Conservation (phyloP, 2,888 invertebrate genomes). For the Entomobrya multifasciata region DNA sequence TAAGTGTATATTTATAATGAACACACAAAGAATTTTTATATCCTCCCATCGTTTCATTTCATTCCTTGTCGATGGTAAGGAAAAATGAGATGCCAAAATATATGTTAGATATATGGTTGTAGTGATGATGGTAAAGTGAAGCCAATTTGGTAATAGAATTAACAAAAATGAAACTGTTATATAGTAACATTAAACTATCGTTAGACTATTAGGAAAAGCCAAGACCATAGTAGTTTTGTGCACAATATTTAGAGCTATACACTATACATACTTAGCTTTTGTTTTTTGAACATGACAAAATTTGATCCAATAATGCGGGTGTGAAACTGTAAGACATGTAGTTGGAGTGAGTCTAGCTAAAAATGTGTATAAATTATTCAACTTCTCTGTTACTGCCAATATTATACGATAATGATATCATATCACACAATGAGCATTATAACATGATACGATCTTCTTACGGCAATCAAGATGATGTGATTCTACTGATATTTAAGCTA, state of each 20-base stretch:
- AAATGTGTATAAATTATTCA: slow-evolving; percentile 1
- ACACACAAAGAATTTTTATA: slow-evolving; percentile 7
- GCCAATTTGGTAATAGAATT: slow-evolving; percentile 10
- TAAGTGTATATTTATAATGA: neutral
- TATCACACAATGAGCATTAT: slow-evolving; percentile 13
- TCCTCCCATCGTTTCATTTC: slow-evolving; percentile 18
- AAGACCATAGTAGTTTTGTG: too few species aligned
- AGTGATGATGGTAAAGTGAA: neutral
- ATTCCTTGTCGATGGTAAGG: slow-evolving; percentile 42
- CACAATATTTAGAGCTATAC: too few species aligned
- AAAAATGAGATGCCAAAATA: slow-evolving; percentile 11
- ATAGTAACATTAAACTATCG: neutral
- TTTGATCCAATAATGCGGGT: neutral
- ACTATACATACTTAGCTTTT: neutral
- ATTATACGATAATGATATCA: slow-evolving; percentile 17
- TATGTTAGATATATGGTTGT: neutral
- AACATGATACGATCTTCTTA: neutral
- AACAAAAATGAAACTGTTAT: neutral
- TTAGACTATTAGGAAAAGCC: neutral
- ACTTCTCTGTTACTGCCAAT: slow-evolving; percentile 11
- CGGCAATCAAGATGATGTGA: neutral
- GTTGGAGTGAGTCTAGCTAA: too few species aligned
- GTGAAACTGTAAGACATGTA: neutral
- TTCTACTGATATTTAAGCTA: neutral
- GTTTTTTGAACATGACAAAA: neutral